Evolutionary conservation across 2,113 vertebrate genomes (phyloP), one percentile per base, ranked within the genome.

Genomic region (Callopanchax toddi): DNA sequence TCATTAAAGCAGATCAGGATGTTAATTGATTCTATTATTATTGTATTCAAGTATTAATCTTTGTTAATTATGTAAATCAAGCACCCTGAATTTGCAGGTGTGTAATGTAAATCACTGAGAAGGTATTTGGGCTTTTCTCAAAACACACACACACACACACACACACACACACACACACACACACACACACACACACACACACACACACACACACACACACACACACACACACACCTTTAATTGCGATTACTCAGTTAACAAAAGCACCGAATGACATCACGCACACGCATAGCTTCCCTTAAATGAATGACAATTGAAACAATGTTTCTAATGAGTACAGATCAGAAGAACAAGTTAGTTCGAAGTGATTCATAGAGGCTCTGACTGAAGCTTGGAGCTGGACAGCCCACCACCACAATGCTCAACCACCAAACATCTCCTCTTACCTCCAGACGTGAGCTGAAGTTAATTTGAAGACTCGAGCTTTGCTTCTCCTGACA

Each of bases 381-480:
- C 29, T 8, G 10, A 32, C 4, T 32, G 10, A 3, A 4, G 29
- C 22, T 46, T 13, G 42, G 5, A n/a, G 4, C 21, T 32, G 66
- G 25, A n/a, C 26, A 77, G 37, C 53, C 40, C 61, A 40, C 54
- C 67, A 32, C 50, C 55, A 29, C 23, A 0, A 7, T 15, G n/a
- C n/a, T 22, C 3, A 32, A 40, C 36, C 11, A 48, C 37, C 6
- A 16, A 53, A 80, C 70, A 74, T 62, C 67, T n/a, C 52, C 29
- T 64, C 86, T 87, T 83, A 89, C 87, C 87, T 85, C 77, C 58
- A 76, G 60, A 50, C 60, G 57, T 46, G 76, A 11, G 67, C 78
- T 71, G 75, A 87, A 89, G 74, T 67, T 1, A 72, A 62, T 9
- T 3, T 22, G 2, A 20, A 36, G 42, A n/a, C 36, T 60, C 8